phyloP scores from a whole-genome alignment of 1,140 invertebrate genomes.

The Polypedilum vanderplanki region DNA sequence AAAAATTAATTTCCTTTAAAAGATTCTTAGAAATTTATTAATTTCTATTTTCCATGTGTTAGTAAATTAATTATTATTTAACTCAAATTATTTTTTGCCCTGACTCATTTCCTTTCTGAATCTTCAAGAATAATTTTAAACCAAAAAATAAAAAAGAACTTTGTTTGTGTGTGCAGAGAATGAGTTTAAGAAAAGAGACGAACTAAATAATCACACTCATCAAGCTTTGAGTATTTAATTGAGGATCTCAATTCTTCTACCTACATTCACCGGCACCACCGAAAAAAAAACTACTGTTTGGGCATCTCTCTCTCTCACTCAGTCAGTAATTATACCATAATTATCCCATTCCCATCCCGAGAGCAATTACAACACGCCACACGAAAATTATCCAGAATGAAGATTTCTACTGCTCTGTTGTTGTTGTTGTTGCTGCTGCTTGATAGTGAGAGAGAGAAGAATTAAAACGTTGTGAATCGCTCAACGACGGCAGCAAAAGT shows the following conservation, averaged over 20 bases:
- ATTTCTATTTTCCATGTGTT: background rate
- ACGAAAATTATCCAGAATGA: background rate
- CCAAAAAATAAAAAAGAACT: background rate
- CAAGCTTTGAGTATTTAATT: slow-evolving; percentile 8
- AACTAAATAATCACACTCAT: background rate
- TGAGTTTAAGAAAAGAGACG: background rate
- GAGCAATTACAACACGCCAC: background rate
- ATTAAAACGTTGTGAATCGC: background rate
- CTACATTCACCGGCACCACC: background rate
- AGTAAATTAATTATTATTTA: too few relatives aligned
- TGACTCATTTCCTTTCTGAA: background rate
- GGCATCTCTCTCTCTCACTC: too few relatives aligned
- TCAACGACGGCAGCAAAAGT: background rate
- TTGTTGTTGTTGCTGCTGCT: too few relatives aligned
- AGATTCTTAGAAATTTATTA: background rate
- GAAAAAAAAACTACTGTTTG: too few relatives aligned
- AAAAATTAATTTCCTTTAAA: too few relatives aligned
- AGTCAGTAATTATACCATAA: background rate
- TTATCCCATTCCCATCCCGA: background rate
- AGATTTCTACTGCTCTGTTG: background rate
- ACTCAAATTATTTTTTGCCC: background rate
- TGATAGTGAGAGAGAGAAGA: too few relatives aligned
- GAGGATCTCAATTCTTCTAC: background rate
- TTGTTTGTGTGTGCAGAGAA: too few relatives aligned
- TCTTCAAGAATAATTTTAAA: too few relatives aligned